Evolutionary conservation across 2,797 vertebrate species (phyloP), one percentile per base, ranked within the genome.

Genomic region (Sebastes flavidus): DNA sequence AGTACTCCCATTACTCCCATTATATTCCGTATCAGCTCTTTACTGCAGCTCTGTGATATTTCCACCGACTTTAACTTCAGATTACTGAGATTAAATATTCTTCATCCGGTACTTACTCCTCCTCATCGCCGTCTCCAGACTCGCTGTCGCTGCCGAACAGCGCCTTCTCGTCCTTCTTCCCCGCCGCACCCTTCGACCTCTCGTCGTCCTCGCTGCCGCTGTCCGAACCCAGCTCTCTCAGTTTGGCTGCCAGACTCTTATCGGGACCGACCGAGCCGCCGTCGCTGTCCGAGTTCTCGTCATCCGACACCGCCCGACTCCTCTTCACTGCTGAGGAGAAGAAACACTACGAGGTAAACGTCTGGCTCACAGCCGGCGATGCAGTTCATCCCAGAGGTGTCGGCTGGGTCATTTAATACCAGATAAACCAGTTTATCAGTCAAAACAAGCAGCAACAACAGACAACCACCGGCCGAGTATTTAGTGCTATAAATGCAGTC

Each of bases 141-240:
- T 99, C 98, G 77, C 98, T 99, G 86, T 99, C 98, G 65, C 97
- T 99, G 71, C 98, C 98, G 60, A 99, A 99, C 18, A 99, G 93
- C 65, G 97, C 96, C 81, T 99, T 98, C 87, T 98, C 97, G 30
- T 98, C 95, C 81, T 96, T 97, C 62, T 96, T 96, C 6, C 78
- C 93, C 0, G 9, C 14, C 0, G 77, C 27, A 0, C 2, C 65
- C 91, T 96, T 96, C 32, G 73, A 83, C 75, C 82, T 66, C 25
- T 94, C 87, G 0, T 92, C 91, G 0, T 96, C 95, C 1, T 98
- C 98, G 0, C 97, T 97, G 14, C 96, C 97, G 32, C 97, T 99
- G 89, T 98, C 98, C 0, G 97, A 99, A 1, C 96, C 96, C 7
- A 97, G 89, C 36, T 96, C 96, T 16, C 95, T 82, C 6, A 94